Evolutionary conservation across 2,113 vertebrate genomes (phyloP).

Genomic region (Apteryx owenii): DNA sequence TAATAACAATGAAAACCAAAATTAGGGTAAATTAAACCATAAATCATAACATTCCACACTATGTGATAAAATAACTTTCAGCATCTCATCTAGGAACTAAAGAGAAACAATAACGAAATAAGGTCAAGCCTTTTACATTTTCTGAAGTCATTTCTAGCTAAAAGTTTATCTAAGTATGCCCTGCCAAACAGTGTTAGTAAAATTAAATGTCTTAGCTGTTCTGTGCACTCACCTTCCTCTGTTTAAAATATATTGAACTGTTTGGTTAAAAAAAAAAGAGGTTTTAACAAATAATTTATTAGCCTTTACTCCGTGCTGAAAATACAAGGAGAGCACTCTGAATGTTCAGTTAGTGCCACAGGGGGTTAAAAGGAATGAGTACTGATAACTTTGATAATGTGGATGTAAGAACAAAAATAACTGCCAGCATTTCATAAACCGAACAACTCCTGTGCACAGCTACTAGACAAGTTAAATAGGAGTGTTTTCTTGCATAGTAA

Average conservation of each 20-base stretch:
- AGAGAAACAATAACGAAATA: not conserved
- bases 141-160: not conserved
- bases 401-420: not conserved
- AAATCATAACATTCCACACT: not conserved
- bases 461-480: not conserved
- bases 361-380: not conserved
- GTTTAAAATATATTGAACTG: not conserved
- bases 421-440: not conserved
- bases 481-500: not conserved
- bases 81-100: not conserved
- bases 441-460: not conserved
- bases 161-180: not conserved
- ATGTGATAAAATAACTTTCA: not conserved
- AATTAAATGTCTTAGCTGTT: not conserved
- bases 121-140: not conserved
- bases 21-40: not conserved
- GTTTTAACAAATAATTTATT: not conserved
- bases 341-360: not conserved
- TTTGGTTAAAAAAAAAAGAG: not conserved
- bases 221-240: not conserved
- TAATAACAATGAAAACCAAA: not conserved
- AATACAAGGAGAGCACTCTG: not conserved
- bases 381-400: not conserved
- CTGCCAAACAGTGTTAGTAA: not conserved
- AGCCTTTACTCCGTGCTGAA: not conserved